Base-by-base conservation (phyloP, 2,797 vertebrate species). In the Garrulus glandarius region DNA sequence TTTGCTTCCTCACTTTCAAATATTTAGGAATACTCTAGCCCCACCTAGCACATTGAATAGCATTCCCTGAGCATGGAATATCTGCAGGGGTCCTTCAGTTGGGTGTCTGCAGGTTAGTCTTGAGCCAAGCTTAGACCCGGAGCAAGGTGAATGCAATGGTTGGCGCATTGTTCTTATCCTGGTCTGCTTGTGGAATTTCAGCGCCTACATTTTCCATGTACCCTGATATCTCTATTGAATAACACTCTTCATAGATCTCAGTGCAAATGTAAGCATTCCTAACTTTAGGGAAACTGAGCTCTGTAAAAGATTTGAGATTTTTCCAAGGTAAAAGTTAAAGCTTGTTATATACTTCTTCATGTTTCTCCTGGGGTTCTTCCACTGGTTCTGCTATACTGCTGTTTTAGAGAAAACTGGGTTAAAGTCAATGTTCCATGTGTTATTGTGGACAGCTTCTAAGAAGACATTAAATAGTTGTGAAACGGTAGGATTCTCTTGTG, bases 21-120 rank as follows among this genome's bases (percentile, higher is more conserved):
- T 67, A 50, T 36, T 82, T 67, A 27, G 55, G 63, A 70, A 8
- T 87, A 44, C 9, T 65, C 8, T 30, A 37, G 50, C 57, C 30
- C 6, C 11, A 22, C 55, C 10, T 41, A 49, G 20, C 0, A 0
- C 52, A 82, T 76, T 1, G 1, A 50, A 8, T 56, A 77, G 11
- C 13, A 32, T 84, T 89, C 14, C 26, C 6, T 15, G 41, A 26
- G 34, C 9, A 3, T 88, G 55, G 30, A 57, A 11, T 84, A 50
- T 68, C 32, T 65, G 46, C 49, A 46, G 53, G 19, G 22, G 17
- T 27, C 49, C n/a, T 79, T 76, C n/a, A 61, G 6, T 10, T 87
- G 55, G 6, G 10, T 8, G 1, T 53, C 76, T 71, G 52, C 50
- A 72, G 27, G 11, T 64, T 32, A 79, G 43, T 15, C n/a, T 82